A percentile compares a stretch with the other conserved stretches of the same genome.
phyloP scores from a whole-genome alignment of 92 coral and sea anemone genomes.

The Actinernus sp. region DNA sequence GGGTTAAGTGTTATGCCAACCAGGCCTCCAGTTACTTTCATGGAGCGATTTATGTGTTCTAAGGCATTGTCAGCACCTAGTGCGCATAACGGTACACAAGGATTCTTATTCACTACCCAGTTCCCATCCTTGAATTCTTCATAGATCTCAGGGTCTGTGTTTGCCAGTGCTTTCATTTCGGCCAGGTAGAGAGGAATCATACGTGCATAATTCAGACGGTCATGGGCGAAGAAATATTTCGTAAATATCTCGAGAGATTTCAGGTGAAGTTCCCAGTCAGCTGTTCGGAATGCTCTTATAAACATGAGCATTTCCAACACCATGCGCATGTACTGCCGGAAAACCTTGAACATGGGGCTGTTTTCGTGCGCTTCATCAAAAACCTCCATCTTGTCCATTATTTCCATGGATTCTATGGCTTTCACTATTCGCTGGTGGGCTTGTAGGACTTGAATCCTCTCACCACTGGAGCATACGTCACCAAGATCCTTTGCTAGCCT shows the following conservation, averaged over 20 bases:
- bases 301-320: constrained; percentile 57
- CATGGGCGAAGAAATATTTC: too few species aligned
- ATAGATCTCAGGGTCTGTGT: constrained; percentile 31
- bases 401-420: constrained; percentile 35
- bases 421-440: constrained; percentile 28
- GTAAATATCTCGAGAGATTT: too few species aligned
- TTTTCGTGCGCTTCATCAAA: constrained; percentile 51
- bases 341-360: too few species aligned
- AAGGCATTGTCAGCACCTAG: too few species aligned
- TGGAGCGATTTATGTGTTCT: too few species aligned
- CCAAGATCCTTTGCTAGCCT: constrained; percentile 31
- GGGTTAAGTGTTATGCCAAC: too few species aligned
- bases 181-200: constrained; percentile 60
- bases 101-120: too few species aligned
- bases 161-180: constrained; percentile 34
- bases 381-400: constrained; percentile 52
- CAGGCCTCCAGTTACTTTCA: too few species aligned
- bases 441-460: constrained; percentile 15
- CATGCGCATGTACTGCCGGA: constrained; percentile 63
- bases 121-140: constrained; percentile 42
- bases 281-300: constrained; percentile 49
- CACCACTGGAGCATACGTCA: constrained; percentile 32
- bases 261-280: constrained; percentile 73
- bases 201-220: constrained; percentile 38
- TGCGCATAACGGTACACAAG: too few species aligned